These are phyloP conservation scores for Verasper variegatus DNA, from an alignment of 2,113 vertebrate genomes.

Conservation along the genomic window DNA sequence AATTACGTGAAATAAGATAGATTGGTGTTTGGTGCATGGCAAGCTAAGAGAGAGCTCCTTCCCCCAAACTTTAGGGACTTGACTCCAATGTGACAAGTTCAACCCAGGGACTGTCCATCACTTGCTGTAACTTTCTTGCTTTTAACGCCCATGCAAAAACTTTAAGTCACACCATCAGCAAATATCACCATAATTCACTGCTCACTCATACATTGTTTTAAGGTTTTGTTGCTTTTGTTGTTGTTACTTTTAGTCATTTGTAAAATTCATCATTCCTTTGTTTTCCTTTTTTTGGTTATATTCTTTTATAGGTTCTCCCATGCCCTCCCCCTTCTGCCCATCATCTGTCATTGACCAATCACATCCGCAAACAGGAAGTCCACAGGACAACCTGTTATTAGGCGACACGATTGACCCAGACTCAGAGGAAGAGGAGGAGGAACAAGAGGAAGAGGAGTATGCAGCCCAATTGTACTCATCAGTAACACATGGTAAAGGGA, in stretches of 20 bases:
- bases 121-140: no score
- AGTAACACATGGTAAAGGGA: conserved; percentile 72
- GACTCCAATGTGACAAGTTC: background rate
- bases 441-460: conserved; percentile 63
- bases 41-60: no score
- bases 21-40: no score
- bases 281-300: conserved; percentile 42
- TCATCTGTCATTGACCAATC: conserved; percentile 78
- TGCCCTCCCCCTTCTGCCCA: conserved; percentile 76
- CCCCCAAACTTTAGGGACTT: no score
- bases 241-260: conserved; percentile 26
- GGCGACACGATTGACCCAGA: conserved; percentile 54
- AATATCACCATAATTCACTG: conserved; percentile 5
- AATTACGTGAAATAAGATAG: no score
- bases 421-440: conserved; percentile 64
- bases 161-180: conserved; percentile 9
- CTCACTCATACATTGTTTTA: background rate
- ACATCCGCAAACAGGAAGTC: conserved; percentile 66
- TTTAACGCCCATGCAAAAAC: background rate
- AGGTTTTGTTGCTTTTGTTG: conserved; percentile 29
- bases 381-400: conserved; percentile 69
- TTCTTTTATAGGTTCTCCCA: conserved; percentile 75
- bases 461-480: conserved; percentile 70
- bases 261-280: conserved; percentile 32
- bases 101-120: background rate